Percentiles rank a stretch among this genome's conserved stretches.
Evolutionary conservation across 2,797 vertebrate genomes (phyloP).

Genomic region (Myripristis murdjan): DNA sequence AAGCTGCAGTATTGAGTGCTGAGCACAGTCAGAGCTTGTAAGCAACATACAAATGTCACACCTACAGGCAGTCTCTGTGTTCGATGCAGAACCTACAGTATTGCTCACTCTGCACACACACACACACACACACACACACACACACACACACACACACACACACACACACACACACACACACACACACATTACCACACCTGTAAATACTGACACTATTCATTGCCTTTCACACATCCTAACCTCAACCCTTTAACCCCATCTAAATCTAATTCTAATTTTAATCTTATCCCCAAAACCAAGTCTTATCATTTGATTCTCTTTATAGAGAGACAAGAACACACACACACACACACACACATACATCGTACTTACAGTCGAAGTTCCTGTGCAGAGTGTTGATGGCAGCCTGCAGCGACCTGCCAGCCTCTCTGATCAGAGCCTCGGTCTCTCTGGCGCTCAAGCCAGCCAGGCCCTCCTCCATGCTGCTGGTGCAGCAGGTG

Average conservation of each 20-base stretch:
- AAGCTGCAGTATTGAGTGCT: constrained; percentile 36
- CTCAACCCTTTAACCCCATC: too few relatives aligned
- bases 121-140: too few relatives aligned
- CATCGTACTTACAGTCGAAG: constrained; percentile 91
- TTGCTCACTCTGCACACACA: constrained; percentile 30
- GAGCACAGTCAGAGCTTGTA: constrained; percentile 48
- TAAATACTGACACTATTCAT: too few relatives aligned
- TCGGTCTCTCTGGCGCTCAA: constrained; percentile 91
- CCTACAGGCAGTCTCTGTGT: constrained; percentile 12
- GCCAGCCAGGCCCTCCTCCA: constrained; percentile 93
- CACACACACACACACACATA: constrained; percentile 7
- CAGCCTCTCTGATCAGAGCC: constrained; percentile 89
- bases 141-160: too few relatives aligned
- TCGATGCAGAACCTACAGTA: constrained; percentile 36
- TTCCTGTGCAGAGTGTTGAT: constrained; percentile 90
- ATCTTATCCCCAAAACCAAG: too few relatives aligned
- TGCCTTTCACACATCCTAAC: too few relatives aligned
- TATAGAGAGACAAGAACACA: not conserved
- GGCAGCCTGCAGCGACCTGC: constrained; percentile 87
- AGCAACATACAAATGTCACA: constrained; percentile 56
- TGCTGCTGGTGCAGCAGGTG: constrained; percentile 95
- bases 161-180: too few relatives aligned
- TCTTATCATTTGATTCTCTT: too few relatives aligned
- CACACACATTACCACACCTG: too few relatives aligned
- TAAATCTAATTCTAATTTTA: too few relatives aligned